These are phyloP conservation scores for Ichneumoninae sp. DNA, from an alignment of 2,888 invertebrate genomes.

Conservation along the genomic window DNA sequence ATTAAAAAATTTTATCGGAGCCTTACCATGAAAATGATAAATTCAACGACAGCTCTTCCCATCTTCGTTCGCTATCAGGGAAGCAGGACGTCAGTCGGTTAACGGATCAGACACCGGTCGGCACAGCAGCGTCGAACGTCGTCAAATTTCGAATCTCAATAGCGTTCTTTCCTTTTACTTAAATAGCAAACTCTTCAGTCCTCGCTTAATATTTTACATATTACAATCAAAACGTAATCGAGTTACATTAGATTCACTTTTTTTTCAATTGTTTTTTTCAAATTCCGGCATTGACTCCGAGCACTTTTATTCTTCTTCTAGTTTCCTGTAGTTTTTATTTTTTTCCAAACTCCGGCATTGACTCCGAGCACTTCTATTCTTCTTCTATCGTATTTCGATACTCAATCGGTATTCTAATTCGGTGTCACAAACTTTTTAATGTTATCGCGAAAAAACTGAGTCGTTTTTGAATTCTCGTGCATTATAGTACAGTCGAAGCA, in stretches of 20 bases:
- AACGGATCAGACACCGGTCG: conserved; percentile 12
- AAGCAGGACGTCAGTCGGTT: neutral
- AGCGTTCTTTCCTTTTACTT: conserved; percentile 1
- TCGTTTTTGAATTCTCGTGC: neutral
- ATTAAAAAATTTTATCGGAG: neutral
- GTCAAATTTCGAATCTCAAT: neutral
- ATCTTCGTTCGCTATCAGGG: conserved; percentile 30
- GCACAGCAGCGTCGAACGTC: conserved; percentile 4
- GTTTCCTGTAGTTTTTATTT: neutral
- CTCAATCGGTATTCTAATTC: neutral
- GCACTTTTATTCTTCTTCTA: neutral
- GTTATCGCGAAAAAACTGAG: neutral
- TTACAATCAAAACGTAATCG: conserved; percentile 4
- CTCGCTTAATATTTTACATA: conserved; percentile 35
- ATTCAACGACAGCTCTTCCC: conserved; percentile 43
- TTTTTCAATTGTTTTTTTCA: neutral
- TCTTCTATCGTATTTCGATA: neutral
- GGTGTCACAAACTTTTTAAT: neutral
- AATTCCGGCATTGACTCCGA: conserved; percentile 1
- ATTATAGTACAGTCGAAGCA: neutral
- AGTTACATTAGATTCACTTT: conserved; percentile 8
- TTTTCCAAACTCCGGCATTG: neutral
- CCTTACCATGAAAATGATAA: conserved; percentile 52
- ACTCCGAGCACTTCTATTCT: neutral
- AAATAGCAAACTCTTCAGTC: conserved; percentile 10